These are phyloP conservation scores for Edolisoma coerulescens DNA, from an alignment of 2,113 vertebrate genomes.

Conservation along the genomic window DNA sequence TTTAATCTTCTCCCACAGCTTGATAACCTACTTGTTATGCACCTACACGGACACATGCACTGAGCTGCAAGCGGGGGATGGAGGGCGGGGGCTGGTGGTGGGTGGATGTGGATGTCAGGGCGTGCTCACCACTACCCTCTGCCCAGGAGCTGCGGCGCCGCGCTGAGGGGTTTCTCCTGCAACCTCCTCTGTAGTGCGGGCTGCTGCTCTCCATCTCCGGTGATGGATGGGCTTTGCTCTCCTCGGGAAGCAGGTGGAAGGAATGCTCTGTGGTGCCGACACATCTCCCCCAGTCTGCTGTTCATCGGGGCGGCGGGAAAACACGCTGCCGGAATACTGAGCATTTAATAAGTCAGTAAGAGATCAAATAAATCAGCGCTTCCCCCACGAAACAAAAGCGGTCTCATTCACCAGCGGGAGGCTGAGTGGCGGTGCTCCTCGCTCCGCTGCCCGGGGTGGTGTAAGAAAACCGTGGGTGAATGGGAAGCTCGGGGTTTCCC, in stretches of 20 bases:
- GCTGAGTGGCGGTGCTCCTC: neutral
- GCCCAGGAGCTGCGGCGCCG: neutral
- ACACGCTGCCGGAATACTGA: neutral
- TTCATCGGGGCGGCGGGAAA: neutral
- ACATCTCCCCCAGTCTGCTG: no score
- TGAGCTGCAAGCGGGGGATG: neutral
- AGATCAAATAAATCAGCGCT: neutral
- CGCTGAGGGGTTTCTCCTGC: neutral
- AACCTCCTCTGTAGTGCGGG: neutral
- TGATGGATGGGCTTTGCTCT: neutral
- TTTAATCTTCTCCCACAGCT: neutral
- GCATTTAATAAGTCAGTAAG: neutral
- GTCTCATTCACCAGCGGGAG: neutral
- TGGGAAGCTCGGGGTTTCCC: neutral
- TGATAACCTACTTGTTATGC: neutral
- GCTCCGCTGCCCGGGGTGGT: neutral
- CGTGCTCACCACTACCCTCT: neutral
- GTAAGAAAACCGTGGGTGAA: neutral
- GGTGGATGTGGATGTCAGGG: neutral
- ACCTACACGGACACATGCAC: neutral
- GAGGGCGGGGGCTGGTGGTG: fast-evolving
- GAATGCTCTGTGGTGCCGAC: neutral
- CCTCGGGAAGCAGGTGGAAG: neutral
- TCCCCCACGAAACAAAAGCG: neutral
- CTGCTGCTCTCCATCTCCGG: neutral